These are phyloP conservation scores for Barbus barbus DNA, from an alignment of 2,113 vertebrate species.

Conservation along the genomic window DNA sequence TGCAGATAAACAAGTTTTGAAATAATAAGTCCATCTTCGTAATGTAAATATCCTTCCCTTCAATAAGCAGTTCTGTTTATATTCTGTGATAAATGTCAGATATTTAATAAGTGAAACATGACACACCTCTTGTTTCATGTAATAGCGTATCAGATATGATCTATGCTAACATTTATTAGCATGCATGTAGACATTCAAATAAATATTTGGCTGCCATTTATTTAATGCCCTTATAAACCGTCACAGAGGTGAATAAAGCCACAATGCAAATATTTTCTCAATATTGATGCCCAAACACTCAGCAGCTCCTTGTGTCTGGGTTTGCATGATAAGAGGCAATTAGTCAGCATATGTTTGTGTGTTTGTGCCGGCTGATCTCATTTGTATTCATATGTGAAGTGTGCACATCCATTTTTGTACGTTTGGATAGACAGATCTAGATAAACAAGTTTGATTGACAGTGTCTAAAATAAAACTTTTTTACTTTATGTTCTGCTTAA, in stretches of 20 bases:
- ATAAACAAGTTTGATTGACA: neutral
- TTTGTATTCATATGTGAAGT: neutral
- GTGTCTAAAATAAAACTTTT: neutral
- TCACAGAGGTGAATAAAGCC: neutral
- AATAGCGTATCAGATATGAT: neutral
- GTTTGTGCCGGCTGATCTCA: neutral
- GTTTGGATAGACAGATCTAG: neutral
- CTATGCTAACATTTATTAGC: slow-evolving; percentile 13
- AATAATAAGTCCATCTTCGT: too few relatives aligned
- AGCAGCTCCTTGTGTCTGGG: neutral
- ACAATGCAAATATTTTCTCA: slow-evolving; percentile 5
- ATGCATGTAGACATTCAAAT: neutral
- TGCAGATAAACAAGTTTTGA: neutral
- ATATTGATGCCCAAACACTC: slow-evolving; percentile 9
- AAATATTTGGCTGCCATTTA: neutral
- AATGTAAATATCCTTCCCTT: neutral
- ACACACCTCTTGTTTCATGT: too few relatives aligned
- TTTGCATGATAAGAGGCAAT: slow-evolving; percentile 29
- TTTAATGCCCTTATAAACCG: too few relatives aligned
- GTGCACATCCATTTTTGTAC: neutral
- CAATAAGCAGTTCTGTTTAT: neutral
- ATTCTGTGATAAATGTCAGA: neutral
- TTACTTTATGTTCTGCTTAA: neutral
- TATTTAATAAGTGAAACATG: neutral
- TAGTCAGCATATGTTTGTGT: slow-evolving; percentile 3